Evolutionary conservation across 2,888 invertebrate genomes (phyloP).

Genomic region (Trichogramma dendrolimi): DNA sequence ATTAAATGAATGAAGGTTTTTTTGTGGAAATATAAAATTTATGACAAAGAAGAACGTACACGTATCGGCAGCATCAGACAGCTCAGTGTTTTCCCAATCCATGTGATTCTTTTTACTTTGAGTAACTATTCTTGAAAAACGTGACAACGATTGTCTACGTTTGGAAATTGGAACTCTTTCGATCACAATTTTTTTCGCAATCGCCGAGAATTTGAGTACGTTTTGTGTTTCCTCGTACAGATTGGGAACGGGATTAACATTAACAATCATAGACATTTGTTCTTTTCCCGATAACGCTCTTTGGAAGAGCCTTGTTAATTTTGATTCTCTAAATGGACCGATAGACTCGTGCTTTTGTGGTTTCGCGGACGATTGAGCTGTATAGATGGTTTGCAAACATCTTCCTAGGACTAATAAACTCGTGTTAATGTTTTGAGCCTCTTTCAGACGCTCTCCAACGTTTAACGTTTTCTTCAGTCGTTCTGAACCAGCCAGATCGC

Average conservation of each 20-base stretch:
- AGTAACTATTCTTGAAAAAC: constrained; percentile 44
- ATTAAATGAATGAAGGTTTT: background rate
- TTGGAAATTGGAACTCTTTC: constrained; percentile 35
- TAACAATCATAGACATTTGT: constrained; percentile 80
- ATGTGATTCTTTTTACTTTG: constrained; percentile 41
- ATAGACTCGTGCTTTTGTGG: constrained; percentile 38
- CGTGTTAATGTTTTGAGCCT: constrained; percentile 87
- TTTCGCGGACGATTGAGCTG: constrained; percentile 41
- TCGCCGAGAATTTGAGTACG: constrained; percentile 80
- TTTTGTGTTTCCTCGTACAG: constrained; percentile 82
- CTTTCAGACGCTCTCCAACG: constrained; percentile 74
- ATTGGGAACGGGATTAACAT: constrained; percentile 72
- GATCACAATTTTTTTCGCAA: constrained; percentile 64
- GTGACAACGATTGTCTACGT: constrained; percentile 34
- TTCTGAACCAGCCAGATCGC: constrained; percentile 92
- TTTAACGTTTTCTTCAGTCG: constrained; percentile 77
- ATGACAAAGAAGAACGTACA: constrained; percentile 18
- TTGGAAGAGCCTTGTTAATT: constrained; percentile 82
- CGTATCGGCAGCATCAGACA: constrained; percentile 24
- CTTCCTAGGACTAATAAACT: constrained; percentile 82
- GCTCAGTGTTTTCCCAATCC: constrained; percentile 44
- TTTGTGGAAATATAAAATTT: background rate
- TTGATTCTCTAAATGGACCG: constrained; percentile 76
- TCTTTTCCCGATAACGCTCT: constrained; percentile 72
- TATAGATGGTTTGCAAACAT: constrained; percentile 66